Percentiles rank a stretch among this genome's conserved stretches.
phyloP scores from a whole-genome alignment of 1,140 invertebrate genomes.

The Homalodisca vitripennis region DNA sequence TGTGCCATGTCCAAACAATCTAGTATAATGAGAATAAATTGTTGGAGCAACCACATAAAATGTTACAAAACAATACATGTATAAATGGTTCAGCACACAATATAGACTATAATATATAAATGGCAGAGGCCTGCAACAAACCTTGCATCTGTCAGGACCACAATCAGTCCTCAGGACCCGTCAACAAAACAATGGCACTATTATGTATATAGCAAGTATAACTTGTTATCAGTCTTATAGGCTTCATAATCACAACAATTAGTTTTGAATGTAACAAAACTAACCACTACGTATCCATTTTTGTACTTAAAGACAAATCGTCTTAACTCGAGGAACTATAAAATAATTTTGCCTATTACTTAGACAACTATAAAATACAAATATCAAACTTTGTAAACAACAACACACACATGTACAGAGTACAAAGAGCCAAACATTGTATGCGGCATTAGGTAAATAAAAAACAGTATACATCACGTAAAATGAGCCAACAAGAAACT shows the following conservation, averaged over 20 bases:
- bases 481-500: constrained; percentile 27
- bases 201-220: constrained; percentile 8
- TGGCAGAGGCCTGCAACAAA: no score
- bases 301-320: constrained; percentile 29
- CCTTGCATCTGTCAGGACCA: no score
- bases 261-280: constrained; percentile 24
- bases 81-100: no score
- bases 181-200: constrained; percentile 28
- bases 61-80: no score
- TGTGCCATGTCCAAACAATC: no score
- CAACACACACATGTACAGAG: constrained; percentile 22
- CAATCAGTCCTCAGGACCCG: constrained; percentile 25
- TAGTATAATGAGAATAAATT: no score
- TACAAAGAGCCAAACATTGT: constrained; percentile 30
- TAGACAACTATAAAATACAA: constrained; percentile 28
- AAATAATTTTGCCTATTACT: constrained; percentile 21
- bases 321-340: constrained; percentile 28
- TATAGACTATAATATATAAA: no score
- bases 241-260: constrained; percentile 14
- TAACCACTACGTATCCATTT: constrained; percentile 5
- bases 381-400: constrained; percentile 25
- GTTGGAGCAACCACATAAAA: no score
- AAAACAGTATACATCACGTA: constrained; percentile 18
- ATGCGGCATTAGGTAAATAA: constrained; percentile 15
- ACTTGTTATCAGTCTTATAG: constrained; percentile 16